Conservation (phyloP, 1,140 invertebrate species). For the Onthophagus taurus region DNA sequence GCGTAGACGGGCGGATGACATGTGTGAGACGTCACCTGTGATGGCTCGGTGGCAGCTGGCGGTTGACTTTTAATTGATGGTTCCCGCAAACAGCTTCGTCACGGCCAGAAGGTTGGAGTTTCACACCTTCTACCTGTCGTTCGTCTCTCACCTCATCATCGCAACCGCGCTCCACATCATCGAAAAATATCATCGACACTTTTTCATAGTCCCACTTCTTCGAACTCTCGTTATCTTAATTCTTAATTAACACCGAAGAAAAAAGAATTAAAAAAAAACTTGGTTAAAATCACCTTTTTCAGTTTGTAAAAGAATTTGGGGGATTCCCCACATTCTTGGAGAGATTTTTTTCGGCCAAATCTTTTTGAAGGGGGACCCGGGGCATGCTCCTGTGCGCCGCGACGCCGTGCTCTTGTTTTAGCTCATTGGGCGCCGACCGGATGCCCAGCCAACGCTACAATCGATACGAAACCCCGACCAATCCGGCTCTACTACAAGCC, state of each 20-base stretch:
- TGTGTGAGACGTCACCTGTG: constrained; percentile 25
- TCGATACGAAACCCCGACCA: constrained; percentile 34
- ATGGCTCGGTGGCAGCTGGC: constrained; percentile 15
- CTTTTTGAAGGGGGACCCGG: not conserved
- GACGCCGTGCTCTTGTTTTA: constrained; percentile 33
- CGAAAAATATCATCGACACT: no score
- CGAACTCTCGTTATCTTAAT: no score
- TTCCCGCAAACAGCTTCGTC: constrained; percentile 15
- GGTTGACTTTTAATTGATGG: constrained; percentile 18
- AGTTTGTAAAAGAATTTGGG: no score
- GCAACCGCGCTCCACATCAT: no score
- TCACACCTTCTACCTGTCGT: no score
- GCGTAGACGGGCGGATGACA: constrained; percentile 20
- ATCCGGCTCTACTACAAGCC: constrained; percentile 30
- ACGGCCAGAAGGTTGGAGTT: constrained; percentile 16
- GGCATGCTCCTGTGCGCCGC: constrained; percentile 26
- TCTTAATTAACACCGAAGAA: no score
- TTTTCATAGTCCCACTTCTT: no score
- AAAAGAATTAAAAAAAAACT: no score
- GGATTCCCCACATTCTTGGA: no score
- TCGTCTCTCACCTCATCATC: no score
- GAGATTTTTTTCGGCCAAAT: not conserved
- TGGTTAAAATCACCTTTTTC: no score
- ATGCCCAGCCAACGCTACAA: constrained; percentile 34
- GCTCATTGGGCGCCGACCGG: constrained; percentile 36